phyloP scores from a whole-genome alignment of 2,797 vertebrate genomes.

The Sebastes cheni region DNA sequence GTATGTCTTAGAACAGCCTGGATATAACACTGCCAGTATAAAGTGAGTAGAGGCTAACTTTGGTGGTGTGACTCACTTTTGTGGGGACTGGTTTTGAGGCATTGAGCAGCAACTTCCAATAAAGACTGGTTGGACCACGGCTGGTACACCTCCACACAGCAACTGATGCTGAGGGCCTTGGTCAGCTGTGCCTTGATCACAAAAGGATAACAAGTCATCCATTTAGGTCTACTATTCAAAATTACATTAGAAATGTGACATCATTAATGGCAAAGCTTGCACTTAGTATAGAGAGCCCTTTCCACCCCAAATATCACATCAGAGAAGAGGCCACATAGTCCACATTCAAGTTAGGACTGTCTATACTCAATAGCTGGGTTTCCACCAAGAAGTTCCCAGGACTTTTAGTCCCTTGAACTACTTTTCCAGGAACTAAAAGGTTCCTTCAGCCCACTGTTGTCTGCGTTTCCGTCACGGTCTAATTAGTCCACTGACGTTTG shows the following conservation, averaged over 20 bases:
- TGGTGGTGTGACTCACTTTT: constrained; percentile 42
- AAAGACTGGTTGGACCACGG: constrained; percentile 80
- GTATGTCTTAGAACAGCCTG: not conserved
- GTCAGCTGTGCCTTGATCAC: constrained; percentile 57
- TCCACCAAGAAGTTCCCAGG: too few species aligned
- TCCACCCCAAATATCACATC: not conserved
- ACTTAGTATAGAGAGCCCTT: not conserved
- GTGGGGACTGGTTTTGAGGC: constrained; percentile 57
- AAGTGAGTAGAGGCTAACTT: not conserved
- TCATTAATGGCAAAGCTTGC: not conserved
- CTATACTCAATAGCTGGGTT: not conserved
- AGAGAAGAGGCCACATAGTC: not conserved
- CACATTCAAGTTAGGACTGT: not conserved
- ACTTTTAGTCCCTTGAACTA: too few species aligned
- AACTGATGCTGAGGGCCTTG: constrained; percentile 72
- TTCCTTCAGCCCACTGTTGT: too few species aligned
- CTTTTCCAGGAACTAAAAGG: too few species aligned
- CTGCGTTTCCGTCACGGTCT: too few species aligned
- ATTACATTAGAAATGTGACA: not conserved
- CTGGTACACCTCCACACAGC: constrained; percentile 83
- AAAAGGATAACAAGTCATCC: not conserved
- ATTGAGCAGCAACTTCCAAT: constrained; percentile 67
- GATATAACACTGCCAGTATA: not conserved
- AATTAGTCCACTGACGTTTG: too few species aligned
- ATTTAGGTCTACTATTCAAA: not conserved